These are phyloP conservation scores for Gobius niger DNA, from an alignment of 2,113 vertebrate genomes.

Conservation along the genomic window DNA sequence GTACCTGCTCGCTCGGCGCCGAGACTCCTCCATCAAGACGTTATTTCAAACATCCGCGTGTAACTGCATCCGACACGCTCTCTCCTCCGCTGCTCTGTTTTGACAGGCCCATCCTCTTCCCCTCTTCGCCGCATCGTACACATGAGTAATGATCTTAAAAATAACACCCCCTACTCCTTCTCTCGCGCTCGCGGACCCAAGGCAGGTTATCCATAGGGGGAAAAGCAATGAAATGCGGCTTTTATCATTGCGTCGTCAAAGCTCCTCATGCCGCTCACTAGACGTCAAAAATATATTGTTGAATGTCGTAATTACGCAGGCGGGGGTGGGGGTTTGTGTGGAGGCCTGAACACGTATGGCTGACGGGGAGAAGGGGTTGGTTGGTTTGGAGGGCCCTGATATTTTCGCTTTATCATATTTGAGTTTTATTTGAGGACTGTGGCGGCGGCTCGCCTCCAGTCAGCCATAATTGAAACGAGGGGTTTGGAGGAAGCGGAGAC, in stretches of 20 bases:
- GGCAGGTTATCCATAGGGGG: slow-evolving; percentile 47
- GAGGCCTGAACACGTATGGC: slow-evolving; percentile 43
- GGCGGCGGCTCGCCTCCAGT: slow-evolving; percentile 67
- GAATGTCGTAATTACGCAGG: slow-evolving; percentile 64
- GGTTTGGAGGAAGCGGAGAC: slow-evolving; percentile 65
- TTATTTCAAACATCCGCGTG: slow-evolving; percentile 12
- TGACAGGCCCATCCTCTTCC: slow-evolving; percentile 42
- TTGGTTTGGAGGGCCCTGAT: slow-evolving; percentile 37
- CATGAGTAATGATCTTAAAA: slow-evolving; percentile 65
- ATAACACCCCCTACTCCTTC: slow-evolving; percentile 36
- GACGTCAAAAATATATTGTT: slow-evolving; percentile 65
- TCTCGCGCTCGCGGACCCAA: slow-evolving; percentile 1
- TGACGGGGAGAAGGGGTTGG: slow-evolving; percentile 35
- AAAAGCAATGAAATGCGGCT: slow-evolving; percentile 60
- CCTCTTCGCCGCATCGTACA: slow-evolving; percentile 37
- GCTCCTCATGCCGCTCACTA: slow-evolving; percentile 43
- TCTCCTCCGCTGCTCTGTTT: slow-evolving; percentile 14
- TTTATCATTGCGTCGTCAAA: slow-evolving; percentile 66
- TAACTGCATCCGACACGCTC: slow-evolving; percentile 22
- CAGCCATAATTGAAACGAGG: slow-evolving; percentile 74
- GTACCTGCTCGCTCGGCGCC: slow-evolving; percentile 9
- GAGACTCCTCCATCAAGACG: slow-evolving; percentile 10
- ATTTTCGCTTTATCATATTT: slow-evolving; percentile 73
- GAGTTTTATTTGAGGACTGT: slow-evolving; percentile 71
- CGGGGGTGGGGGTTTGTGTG: slow-evolving; percentile 37